Base-by-base conservation (phyloP, 2,797 vertebrate genomes). In the Micropoecilia bifurca region DNA sequence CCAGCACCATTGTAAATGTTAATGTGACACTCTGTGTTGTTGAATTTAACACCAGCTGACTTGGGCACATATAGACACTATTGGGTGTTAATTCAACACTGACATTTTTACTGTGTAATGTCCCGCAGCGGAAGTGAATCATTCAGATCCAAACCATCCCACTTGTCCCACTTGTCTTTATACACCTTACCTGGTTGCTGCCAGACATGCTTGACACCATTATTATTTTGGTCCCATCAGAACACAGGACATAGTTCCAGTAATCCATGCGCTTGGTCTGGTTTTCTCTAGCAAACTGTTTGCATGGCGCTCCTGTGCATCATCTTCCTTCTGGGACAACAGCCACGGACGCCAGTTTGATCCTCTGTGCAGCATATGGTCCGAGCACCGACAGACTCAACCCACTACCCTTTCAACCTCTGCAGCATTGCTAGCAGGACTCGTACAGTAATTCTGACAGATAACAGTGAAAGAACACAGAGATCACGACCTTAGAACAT, bases 381-480 rank as follows among this genome's bases (percentile, higher is more conserved):
- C 55, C 0, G 55, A 57, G 10, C 55, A 12, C n/a, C 13, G n/a
- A 57, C 25, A 57, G 55, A 28, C 55, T 57, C 22, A 28, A 2
- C 55, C 55, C 53, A 4, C 9, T 4, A 57, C n/a, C 53, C 25
- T n/a, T 57, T 57, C 55, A 28, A 57, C 55, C 55, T 57, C 55
- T 57, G 3, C 9, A 28, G n/a, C n/a, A 57, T 13, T 57, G 55
- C 25, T 28, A 28, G 55, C 55, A 57, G 55, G n/a, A 28, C n/a
- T n/a, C 10, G 3, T 55, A n/a, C 53, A 57, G n/a, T 57, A 33
- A 72, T 36, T 43, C 10, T 76, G 72, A 63, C 25, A 57, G 73
- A 48, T 28, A 41, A 59, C 18, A 53, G 4, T 16, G 39, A 48
- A 74, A 28, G 25, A 82, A 81, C 82, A 77, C 45, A 50, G 50